Conservation (phyloP, 1,140 invertebrate species). For the Caerostris extrusa region DNA sequence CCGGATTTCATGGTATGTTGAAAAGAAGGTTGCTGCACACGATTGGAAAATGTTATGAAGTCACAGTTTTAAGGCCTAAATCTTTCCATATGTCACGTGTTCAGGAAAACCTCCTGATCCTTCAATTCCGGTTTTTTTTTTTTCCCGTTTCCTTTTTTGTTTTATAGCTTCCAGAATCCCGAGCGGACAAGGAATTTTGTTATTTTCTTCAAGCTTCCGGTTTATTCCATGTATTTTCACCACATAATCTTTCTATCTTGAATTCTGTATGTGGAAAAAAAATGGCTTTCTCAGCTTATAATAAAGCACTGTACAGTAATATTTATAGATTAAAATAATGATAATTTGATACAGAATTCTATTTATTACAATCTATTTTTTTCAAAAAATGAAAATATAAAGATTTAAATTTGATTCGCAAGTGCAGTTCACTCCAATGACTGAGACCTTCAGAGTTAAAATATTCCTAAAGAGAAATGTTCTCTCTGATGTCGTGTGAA, state of each 20-base stretch:
- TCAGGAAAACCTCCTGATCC: background rate
- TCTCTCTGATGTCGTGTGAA: too few relatives aligned
- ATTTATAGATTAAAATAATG: too few relatives aligned
- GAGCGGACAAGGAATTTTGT: slow-evolving; percentile 2
- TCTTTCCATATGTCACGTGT: slow-evolving; percentile 15
- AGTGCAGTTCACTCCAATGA: too few relatives aligned
- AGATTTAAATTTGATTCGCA: too few relatives aligned
- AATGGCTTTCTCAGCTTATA: too few relatives aligned
- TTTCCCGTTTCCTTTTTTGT: background rate
- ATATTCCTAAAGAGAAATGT: too few relatives aligned
- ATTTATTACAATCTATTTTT: too few relatives aligned
- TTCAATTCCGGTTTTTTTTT: background rate
- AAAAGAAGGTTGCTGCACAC: slow-evolving; percentile 50
- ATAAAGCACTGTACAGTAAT: too few relatives aligned
- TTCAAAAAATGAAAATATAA: too few relatives aligned
- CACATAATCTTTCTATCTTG: slow-evolving; percentile 14
- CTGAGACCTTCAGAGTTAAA: too few relatives aligned
- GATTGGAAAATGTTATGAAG: slow-evolving; percentile 60
- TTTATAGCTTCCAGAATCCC: background rate
- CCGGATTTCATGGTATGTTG: slow-evolving; percentile 48
- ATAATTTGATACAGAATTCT: too few relatives aligned
- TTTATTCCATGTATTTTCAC: slow-evolving; percentile 34
- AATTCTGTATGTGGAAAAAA: background rate
- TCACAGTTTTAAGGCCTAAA: slow-evolving; percentile 51
- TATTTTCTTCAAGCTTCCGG: slow-evolving; percentile 19